Base-by-base conservation (phyloP, 2,113 vertebrate species). In the Halichoeres trimaculatus region DNA sequence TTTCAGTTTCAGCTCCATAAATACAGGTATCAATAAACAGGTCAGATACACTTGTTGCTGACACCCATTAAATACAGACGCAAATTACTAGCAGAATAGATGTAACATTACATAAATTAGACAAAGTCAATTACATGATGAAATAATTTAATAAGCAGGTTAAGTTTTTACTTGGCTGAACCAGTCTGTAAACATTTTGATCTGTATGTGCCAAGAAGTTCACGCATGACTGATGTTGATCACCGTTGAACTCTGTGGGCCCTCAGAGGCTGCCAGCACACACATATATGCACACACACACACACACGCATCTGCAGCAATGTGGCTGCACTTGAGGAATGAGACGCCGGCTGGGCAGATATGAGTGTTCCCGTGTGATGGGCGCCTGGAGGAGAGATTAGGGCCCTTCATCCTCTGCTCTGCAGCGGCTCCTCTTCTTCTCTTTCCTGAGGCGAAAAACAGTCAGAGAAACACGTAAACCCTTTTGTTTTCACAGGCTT, bases 381-480 rank as follows among this genome's bases (percentile, higher is more conserved):
- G 43, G 50, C 7, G 80, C 89, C 91, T 71, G 64, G 20, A 90
- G 90, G 83, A 81, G 20, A 87, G 88, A 90, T 91, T 86, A 84
- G 78, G 76, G 22, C 22, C 36, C 56, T 55, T 81, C 78, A 76
- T 78, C 77, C 62, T 74, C 35, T 68, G 24, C 67, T 40, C 64
- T 47, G 43, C 74, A 51, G 35, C 2, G 20, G 35, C 73, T 85
- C 72, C 66, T 85, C 67, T 66, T 72, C 34, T 30, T 52, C 47
- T 70, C 36, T 60, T 50, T 60, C 84, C 84, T 76, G 61, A 61
- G 82, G 88, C 74, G 45, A 10, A 83, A 80, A 89, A 84, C 70
- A 87, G 68, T 73, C 84, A 78, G 10, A 89, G 55, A 85, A 87
- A 84, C 81, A 58, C 51, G 35, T 64, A 59, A 90, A 65, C 24